A percentile compares a stretch with the other conserved stretches of the same genome.
These are phyloP conservation scores for Chamaea fasciata DNA, from an alignment of 2,113 vertebrate species.

Conservation along the genomic window DNA sequence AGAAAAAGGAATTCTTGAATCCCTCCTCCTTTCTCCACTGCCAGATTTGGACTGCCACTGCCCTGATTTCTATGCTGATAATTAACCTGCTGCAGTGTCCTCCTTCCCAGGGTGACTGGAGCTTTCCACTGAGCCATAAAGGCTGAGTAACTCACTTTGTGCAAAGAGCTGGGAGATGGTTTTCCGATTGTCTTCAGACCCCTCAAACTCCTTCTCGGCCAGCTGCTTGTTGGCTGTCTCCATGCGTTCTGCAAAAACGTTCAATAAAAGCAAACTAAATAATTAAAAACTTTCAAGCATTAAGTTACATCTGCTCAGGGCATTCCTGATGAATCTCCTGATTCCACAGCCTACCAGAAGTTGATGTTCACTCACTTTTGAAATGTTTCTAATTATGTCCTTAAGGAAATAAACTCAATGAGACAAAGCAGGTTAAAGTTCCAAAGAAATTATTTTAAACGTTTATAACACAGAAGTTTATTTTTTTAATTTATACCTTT, in stretches of 20 bases:
- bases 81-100: not conserved
- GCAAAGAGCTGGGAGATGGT: conserved; percentile 94
- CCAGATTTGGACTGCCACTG: not conserved
- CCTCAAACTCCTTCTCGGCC: conserved; percentile 91
- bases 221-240: conserved; percentile 97
- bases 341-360: not conserved
- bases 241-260: conserved; percentile 85
- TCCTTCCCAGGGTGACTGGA: not conserved
- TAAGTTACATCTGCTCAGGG: not conserved
- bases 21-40: not conserved
- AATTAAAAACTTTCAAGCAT: not conserved
- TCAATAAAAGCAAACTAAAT: not conserved
- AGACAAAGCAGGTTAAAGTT: not conserved
- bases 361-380: not conserved
- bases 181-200: conserved; percentile 93
- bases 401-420: not conserved
- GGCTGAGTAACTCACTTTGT: conserved; percentile 83
- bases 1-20: not conserved
- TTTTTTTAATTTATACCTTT: not conserved
- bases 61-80: not conserved
- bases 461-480: not conserved
- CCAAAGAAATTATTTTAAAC: not conserved
- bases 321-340: not conserved
- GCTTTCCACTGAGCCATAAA: not conserved
- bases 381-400: not conserved